Evolutionary conservation across 2,113 vertebrate genomes (phyloP).

Genomic region (Willisornis vidua): DNA sequence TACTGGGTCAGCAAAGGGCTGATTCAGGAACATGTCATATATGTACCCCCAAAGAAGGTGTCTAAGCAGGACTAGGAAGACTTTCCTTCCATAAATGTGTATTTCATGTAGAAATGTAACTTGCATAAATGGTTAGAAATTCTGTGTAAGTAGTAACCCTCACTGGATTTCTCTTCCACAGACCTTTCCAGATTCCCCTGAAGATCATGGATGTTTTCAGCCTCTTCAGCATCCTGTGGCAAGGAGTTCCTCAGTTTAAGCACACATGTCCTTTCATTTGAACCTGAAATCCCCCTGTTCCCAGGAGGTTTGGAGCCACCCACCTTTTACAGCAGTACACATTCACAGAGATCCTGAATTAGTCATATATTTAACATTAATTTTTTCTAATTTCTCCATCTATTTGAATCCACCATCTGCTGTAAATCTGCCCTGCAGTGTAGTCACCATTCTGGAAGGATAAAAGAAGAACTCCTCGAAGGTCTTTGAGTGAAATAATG

Average conservation of each 20-base stretch:
- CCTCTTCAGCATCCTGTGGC: not conserved
- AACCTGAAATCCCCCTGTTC: not conserved
- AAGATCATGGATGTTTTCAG: not conserved
- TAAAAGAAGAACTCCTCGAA: not conserved
- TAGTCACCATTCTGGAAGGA: not conserved
- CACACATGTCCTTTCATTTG: not conserved
- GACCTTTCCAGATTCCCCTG: not conserved
- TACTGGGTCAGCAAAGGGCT: constrained; percentile 34
- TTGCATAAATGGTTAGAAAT: not conserved
- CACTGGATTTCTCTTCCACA: not conserved
- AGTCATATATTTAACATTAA: not conserved
- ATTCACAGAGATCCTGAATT: not conserved
- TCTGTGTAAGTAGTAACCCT: not conserved
- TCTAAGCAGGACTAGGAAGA: not conserved
- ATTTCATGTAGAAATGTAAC: not conserved
- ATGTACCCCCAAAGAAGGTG: not conserved
- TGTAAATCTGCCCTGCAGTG: not conserved
- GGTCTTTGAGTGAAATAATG: not conserved
- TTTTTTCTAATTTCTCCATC: not conserved
- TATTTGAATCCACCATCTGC: not conserved
- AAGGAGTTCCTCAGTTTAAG: not conserved
- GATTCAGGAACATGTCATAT: not conserved
- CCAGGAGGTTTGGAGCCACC: not conserved
- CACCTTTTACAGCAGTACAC: not conserved
- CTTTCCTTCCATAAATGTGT: constrained; percentile 1